Evolutionary conservation across 2,113 vertebrate species (phyloP).

Genomic region (Budorcas taxicolor): DNA sequence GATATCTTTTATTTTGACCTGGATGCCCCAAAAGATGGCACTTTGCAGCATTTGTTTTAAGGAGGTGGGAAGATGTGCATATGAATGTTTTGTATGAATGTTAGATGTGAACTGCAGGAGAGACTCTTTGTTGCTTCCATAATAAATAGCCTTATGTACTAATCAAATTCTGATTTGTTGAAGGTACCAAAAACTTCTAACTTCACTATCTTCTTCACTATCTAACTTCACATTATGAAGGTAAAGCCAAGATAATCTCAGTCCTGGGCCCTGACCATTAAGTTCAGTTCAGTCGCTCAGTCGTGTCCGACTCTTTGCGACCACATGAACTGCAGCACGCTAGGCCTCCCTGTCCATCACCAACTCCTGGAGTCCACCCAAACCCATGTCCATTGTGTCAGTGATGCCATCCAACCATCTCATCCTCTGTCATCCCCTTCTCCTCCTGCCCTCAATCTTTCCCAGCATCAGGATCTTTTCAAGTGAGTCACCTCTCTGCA

Average conservation of each 20-base stretch:
- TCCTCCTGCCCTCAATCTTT: too few species aligned
- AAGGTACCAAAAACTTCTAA: background rate
- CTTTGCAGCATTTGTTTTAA: background rate
- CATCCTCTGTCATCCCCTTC: background rate
- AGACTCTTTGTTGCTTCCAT: background rate
- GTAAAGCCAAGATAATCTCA: background rate
- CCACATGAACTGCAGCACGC: background rate
- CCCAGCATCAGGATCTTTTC: too few species aligned
- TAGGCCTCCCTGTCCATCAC: background rate
- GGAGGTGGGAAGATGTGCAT: background rate
- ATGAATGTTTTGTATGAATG: background rate
- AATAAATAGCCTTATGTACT: background rate
- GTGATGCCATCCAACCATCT: background rate
- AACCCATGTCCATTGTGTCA: background rate
- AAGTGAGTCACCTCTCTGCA: too few species aligned
- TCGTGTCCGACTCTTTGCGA: fast-evolving
- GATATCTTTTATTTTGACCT: background rate
- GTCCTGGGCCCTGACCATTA: background rate
- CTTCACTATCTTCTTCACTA: background rate
- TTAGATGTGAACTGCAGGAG: background rate
- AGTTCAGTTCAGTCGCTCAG: background rate
- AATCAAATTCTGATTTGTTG: background rate
- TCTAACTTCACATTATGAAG: background rate
- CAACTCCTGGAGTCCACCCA: background rate
- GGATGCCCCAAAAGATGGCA: background rate